Evolutionary conservation across 2,113 vertebrate genomes (phyloP), one percentile per base, ranked within the genome.

Genomic region (Coregonus clupeaformis): DNA sequence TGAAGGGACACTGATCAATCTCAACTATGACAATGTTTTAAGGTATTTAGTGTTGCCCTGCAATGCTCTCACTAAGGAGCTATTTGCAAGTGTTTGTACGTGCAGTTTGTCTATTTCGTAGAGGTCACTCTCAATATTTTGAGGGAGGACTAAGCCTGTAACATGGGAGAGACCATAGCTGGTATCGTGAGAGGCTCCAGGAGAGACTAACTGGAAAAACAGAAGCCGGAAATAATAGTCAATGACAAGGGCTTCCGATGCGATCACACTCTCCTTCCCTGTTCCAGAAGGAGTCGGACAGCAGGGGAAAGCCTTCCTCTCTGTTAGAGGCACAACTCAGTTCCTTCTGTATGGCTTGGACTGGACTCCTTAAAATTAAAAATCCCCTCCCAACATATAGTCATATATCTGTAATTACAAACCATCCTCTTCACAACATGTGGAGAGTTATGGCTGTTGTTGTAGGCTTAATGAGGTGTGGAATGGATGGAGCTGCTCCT

Each of bases 201-300:
- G 77, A 86, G 72, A 78, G 24, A 36, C 77, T 81, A n/a, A 36
- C 77, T 82, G 78, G 64, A 81, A 84, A 89, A 94, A 88, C 90
- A 93, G 92, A 82, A 91, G 91, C 87, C 25, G 69, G 82, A 94
- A 94, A 92, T 87, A 77, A 91, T 88, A 86, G 82, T 84, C 86
- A 90, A 79, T 80, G 79, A 92, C 77, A 86, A 80, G 90, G 24
- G 82, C 85, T 94, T 94, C 92, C 88, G 30, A 85, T 71, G 80
- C 77, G 89, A 89, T 90, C 90, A 72, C 55, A 64, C 80, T 85
- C 84, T 83, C 72, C 80, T 89, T 89, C 83, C 0, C 0, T 84
- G 82, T 82, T 87, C 83, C 80, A 89, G 71, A 77, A 82, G 77
- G 79, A 62, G 87, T 84, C 74, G 71, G 80, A 75, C 78, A 76